Base-by-base conservation (phyloP, 2,888 invertebrate species). In the Volucella bombylans region DNA sequence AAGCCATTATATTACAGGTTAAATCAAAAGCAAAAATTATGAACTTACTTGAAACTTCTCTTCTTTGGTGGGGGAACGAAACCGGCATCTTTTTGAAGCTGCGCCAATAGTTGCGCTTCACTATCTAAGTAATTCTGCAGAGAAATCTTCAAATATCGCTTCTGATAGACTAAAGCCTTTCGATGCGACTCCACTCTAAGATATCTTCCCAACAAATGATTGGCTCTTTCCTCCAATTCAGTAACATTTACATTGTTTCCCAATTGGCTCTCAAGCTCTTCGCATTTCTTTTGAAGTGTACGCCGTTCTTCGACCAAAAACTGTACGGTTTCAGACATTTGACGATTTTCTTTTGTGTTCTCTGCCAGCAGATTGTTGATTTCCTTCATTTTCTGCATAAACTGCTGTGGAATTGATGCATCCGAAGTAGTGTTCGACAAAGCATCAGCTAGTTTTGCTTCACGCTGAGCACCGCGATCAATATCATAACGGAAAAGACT, bases 131-230 rank as follows among this genome's bases (percentile, higher is more conserved):
- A 92, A 11, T 90, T 90, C 61, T 94, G 87, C 90, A 93, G 87
- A 88, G 96, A 94, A 14, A 95, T 93, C 86, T 96, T 93, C 69
- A 98, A 92, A 91, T 97, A 98, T 18, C 95, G 94, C 92, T 98
- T 98, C 92, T 98, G 98, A 94, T 96, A 98, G 67, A 96, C 94
- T 69, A 98, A 92, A 12, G 97, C 96, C 90, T 97, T 97, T 78
- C 96, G 94, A 88, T 96, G 96, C 89, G 97, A 97, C 90, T 98
- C 96, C 4, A 96, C 94, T 43, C 96, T 93, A 87, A 97, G 92
- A 90, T 95, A 96, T 88, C 94, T 94, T 11, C 94, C 94, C 83
- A 95, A 93, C 80, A 95, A 90, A 86, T 94, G 93, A 82, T 94
- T 93, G 41, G 94, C 92, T 91, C 94, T 90, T 49, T 92, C 91